Evolutionary conservation across 1,140 invertebrate genomes (phyloP).

Genomic region (Lamellibrachia luymesi): DNA sequence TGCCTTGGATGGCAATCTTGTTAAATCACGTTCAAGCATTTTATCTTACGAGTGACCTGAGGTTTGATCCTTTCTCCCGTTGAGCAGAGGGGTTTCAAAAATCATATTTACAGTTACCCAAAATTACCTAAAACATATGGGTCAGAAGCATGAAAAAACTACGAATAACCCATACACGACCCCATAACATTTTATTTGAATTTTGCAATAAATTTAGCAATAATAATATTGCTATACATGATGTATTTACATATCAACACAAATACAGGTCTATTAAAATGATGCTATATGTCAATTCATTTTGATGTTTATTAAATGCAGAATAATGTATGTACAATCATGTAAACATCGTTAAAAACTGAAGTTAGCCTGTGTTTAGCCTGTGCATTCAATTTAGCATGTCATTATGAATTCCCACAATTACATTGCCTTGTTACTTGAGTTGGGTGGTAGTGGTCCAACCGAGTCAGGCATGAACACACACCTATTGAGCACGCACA

Average conservation of each 20-base stretch:
- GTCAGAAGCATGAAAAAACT: too few relatives aligned
- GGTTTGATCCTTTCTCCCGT: too few relatives aligned
- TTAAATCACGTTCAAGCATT: too few relatives aligned
- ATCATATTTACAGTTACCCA: too few relatives aligned
- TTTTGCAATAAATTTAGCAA: too few relatives aligned
- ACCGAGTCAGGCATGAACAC: neutral
- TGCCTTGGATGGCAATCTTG: too few relatives aligned
- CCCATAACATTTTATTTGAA: too few relatives aligned
- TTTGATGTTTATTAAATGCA: neutral
- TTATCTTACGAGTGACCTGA: too few relatives aligned
- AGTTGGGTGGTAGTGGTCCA: neutral
- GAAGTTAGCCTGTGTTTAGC: neutral
- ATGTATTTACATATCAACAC: neutral
- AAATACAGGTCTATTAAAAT: neutral
- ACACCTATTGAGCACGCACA: neutral
- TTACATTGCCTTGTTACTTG: neutral
- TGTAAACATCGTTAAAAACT: neutral
- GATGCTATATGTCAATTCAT: neutral
- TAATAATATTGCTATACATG: too few relatives aligned
- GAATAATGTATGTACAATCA: neutral
- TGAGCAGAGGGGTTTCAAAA: too few relatives aligned
- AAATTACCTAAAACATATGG: too few relatives aligned
- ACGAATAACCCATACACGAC: too few relatives aligned
- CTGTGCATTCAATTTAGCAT: neutral
- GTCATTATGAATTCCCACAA: neutral